phyloP scores from a whole-genome alignment of 2,888 invertebrate species.

The Desoria tigrina region DNA sequence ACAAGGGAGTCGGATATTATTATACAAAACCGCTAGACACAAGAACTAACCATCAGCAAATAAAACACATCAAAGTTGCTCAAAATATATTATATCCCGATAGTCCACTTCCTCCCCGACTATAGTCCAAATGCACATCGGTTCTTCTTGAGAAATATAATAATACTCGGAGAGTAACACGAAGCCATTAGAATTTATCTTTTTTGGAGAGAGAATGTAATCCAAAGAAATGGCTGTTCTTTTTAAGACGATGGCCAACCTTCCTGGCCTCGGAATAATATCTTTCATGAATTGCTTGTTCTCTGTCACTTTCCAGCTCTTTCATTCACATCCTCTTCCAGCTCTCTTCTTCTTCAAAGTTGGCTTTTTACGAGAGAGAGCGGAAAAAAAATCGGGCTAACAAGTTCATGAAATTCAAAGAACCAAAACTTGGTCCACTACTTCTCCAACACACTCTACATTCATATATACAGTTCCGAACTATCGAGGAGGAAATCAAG shows the following conservation, averaged over 20 bases:
- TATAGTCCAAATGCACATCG: background rate
- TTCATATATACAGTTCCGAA: no score
- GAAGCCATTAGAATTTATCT: constrained; percentile 25
- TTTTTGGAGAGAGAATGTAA: constrained; percentile 22
- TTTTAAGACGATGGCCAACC: constrained; percentile 18
- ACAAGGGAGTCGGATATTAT: constrained; percentile 7
- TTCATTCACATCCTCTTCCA: constrained; percentile 12
- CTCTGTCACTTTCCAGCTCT: constrained; percentile 18
- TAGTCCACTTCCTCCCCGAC: no score
- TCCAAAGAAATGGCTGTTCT: constrained; percentile 19
- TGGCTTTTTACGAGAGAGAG: constrained; percentile 8
- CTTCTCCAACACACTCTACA: background rate
- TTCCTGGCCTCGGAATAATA: constrained; percentile 20
- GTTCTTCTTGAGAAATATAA: background rate
- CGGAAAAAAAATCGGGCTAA: background rate
- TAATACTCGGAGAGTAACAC: constrained; percentile 12
- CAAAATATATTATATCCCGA: no score
- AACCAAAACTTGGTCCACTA: background rate
- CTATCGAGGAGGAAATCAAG: no score
- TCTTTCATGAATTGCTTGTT: constrained; percentile 19
- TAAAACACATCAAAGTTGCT: no score
- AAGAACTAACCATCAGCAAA: no score
- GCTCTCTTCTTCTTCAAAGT: constrained; percentile 3
- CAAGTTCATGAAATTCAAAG: constrained; percentile 8
- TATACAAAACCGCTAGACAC: no score